Percentiles rank a stretch among this genome's conserved stretches.
Conservation (phyloP, 2,888 invertebrate species). For the Papilio gigon region DNA sequence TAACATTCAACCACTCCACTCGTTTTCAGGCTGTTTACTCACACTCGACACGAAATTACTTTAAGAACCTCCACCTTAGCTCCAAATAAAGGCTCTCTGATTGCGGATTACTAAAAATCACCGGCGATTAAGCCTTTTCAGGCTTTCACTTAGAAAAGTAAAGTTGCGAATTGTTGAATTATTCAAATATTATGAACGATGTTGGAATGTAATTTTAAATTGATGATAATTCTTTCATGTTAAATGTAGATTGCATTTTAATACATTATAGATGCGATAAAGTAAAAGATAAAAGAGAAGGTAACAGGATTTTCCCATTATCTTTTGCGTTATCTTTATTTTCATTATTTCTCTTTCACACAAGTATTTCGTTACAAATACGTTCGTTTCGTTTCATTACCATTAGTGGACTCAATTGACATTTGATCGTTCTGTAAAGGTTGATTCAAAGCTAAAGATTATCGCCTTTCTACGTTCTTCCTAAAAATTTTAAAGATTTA, state of each 20-base stretch:
- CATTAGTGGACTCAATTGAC: too few relatives aligned
- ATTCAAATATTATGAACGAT: conserved; percentile 19
- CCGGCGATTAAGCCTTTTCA: conserved; percentile 44
- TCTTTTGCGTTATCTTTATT: too few relatives aligned
- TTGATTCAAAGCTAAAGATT: too few relatives aligned
- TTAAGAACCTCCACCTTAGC: conserved; percentile 53
- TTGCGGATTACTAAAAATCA: conserved; percentile 57
- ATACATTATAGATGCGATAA: too few relatives aligned
- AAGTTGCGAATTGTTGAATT: conserved; percentile 18
- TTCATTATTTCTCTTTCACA: too few relatives aligned
- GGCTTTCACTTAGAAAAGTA: not conserved
- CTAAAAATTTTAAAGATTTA: conserved; percentile 30
- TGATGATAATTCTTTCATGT: conserved; percentile 44
- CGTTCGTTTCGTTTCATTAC: too few relatives aligned
- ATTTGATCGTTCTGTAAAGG: too few relatives aligned
- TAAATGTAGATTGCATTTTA: too few relatives aligned
- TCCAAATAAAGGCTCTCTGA: conserved; percentile 49
- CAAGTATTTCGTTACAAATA: too few relatives aligned
- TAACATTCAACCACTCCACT: conserved; percentile 63
- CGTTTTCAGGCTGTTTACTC: conserved; percentile 66
- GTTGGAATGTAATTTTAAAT: not conserved
- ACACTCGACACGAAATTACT: conserved; percentile 61
- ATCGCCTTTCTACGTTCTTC: too few relatives aligned
- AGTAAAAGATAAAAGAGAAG: not conserved
- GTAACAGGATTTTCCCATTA: too few relatives aligned